Conservation (phyloP, 2,797 vertebrate species). For the Pristis pectinata region DNA sequence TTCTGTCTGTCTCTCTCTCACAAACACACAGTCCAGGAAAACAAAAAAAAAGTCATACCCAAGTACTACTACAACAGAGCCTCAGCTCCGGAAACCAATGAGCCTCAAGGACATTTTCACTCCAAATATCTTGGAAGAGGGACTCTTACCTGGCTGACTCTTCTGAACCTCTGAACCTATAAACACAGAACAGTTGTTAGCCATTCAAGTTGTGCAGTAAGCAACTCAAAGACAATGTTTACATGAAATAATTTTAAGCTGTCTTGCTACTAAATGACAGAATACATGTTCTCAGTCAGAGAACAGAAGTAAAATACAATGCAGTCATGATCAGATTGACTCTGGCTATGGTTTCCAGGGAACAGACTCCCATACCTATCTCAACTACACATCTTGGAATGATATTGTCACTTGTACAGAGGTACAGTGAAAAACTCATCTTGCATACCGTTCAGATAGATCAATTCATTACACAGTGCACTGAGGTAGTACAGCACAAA, state of each 20-base stretch:
- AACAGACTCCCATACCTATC: too few relatives aligned
- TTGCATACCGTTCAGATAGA: too few relatives aligned
- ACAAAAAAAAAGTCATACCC: neutral
- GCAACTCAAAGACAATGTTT: neutral
- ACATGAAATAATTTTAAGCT: neutral
- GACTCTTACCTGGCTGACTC: constrained; percentile 19
- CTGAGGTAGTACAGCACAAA: too few relatives aligned
- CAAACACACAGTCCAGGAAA: too few relatives aligned
- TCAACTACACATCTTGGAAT: too few relatives aligned
- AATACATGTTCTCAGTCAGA: neutral
- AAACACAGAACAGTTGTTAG: neutral
- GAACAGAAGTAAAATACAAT: neutral
- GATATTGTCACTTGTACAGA: too few relatives aligned
- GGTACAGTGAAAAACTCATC: too few relatives aligned
- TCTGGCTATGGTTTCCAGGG: too few relatives aligned
- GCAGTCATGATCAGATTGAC: neutral
- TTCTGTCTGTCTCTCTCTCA: too few relatives aligned
- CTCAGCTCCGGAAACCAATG: neutral
- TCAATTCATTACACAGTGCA: too few relatives aligned
- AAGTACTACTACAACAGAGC: neutral
- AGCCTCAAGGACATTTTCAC: neutral
- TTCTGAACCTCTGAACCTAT: neutral
- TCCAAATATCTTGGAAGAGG: neutral
- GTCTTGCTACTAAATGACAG: neutral
- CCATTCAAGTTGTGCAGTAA: neutral